These are phyloP conservation scores for Astur gentilis DNA, from an alignment of 2,113 vertebrate species.

Conservation along the genomic window DNA sequence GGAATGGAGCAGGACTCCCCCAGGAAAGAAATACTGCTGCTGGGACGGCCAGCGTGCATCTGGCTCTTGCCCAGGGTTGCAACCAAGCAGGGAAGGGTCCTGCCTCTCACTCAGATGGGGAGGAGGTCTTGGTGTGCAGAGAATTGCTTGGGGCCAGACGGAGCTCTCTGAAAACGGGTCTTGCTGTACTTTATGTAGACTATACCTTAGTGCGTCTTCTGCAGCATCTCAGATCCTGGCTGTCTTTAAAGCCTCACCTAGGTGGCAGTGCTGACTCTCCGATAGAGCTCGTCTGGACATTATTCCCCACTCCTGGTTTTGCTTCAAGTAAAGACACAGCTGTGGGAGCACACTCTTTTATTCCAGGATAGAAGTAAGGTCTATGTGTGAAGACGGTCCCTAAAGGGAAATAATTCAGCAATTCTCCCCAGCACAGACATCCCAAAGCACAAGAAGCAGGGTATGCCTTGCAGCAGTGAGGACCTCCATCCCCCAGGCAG, in stretches of 20 bases:
- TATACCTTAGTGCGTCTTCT: background rate
- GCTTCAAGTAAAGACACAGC: background rate
- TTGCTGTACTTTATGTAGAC: background rate
- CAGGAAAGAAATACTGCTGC: background rate
- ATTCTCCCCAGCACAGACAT: background rate
- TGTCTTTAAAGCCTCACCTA: conserved; percentile 1
- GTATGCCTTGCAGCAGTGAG: background rate
- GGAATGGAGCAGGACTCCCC: background rate
- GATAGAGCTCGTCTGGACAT: background rate
- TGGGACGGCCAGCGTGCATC: background rate
- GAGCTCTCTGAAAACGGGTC: background rate
- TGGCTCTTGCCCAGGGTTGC: background rate
- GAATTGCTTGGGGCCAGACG: background rate
- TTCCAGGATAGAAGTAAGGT: background rate
- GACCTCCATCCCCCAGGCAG: background rate
- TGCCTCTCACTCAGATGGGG: background rate
- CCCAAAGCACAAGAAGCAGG: background rate
- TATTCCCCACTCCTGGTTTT: background rate
- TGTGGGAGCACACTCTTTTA: background rate
- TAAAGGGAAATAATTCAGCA: background rate
- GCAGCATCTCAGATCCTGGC: background rate
- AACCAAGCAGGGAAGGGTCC: background rate
- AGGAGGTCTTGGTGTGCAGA: background rate
- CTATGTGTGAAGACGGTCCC: background rate
- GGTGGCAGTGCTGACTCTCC: conserved; percentile 23